Conservation (phyloP, 2,113 vertebrate species). For the Bettongia penicillata region DNA sequence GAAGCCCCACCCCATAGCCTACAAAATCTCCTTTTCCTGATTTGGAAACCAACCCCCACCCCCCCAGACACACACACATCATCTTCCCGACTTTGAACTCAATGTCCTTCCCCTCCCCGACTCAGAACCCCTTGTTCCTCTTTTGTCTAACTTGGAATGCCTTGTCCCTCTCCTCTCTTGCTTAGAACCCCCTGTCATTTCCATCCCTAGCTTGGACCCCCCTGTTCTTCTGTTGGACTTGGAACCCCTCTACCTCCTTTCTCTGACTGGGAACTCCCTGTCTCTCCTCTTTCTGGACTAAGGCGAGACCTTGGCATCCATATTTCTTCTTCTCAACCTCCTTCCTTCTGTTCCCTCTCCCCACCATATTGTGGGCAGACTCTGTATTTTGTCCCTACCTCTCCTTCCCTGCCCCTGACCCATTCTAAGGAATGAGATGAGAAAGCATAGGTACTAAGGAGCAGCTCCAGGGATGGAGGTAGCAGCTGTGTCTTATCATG, state of each 20-base stretch:
- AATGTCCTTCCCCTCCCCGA: not conserved
- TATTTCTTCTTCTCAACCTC: not conserved
- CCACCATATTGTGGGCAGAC: not conserved
- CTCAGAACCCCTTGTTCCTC: not conserved
- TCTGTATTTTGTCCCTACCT: not conserved
- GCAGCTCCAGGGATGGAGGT: not conserved
- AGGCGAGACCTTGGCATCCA: slow-evolving; percentile 17
- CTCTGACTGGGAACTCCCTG: slow-evolving; percentile 28
- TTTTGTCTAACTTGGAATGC: slow-evolving; percentile 10
- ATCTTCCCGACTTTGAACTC: not conserved
- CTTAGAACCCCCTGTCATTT: slow-evolving; percentile 12
- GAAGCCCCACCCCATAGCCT: not conserved
- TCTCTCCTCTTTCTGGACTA: slow-evolving; percentile 31
- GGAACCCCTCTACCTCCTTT: slow-evolving; percentile 19
- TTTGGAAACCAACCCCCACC: not conserved
- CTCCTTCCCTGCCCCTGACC: not conserved
- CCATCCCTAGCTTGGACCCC: slow-evolving; percentile 27
- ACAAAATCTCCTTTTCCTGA: slow-evolving; percentile 19
- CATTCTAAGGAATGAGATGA: not conserved
- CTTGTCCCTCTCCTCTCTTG: not conserved
- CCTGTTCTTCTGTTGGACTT: slow-evolving; percentile 17
- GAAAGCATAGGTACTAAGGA: not conserved
- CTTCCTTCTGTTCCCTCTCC: not conserved
- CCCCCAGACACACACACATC: not conserved
- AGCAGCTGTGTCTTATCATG: not conserved